Conservation (phyloP, 2,888 invertebrate genomes). For the Philonicus albiceps region DNA sequence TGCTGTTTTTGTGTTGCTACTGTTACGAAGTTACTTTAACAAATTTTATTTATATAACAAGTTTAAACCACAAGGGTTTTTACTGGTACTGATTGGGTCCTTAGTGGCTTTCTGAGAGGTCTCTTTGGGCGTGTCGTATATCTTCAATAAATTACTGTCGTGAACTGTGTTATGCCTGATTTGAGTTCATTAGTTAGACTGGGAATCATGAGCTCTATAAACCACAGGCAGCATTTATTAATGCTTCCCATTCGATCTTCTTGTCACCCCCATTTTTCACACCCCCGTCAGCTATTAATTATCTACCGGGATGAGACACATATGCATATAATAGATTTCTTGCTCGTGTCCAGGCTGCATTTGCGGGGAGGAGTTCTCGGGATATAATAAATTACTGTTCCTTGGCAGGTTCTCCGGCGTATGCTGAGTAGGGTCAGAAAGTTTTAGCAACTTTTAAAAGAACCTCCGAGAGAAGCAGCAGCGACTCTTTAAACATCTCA, state of each 20-base stretch:
- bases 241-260: not conserved
- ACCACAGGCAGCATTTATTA: not conserved
- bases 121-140: not conserved
- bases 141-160: not conserved
- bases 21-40: not conserved
- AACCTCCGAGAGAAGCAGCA: not conserved
- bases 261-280: not conserved
- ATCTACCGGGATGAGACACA: not conserved
- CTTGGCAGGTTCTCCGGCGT: not conserved
- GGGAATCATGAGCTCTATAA: not conserved
- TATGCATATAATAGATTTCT: not conserved
- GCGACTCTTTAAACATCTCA: not conserved
- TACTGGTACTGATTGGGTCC: too few species aligned
- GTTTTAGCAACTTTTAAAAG: not conserved
- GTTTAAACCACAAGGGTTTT: too few species aligned
- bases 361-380: not conserved
- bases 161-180: not conserved
- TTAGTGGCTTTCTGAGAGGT: not conserved
- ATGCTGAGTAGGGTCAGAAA: not conserved
- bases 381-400: not conserved
- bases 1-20: too few species aligned
- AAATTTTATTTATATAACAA: not conserved
- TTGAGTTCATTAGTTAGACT: not conserved
- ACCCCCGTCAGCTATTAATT: not conserved
- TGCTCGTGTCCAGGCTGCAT: not conserved